Base-by-base conservation (phyloP, 2,797 vertebrate genomes). In the Gymnothorax javanicus region DNA sequence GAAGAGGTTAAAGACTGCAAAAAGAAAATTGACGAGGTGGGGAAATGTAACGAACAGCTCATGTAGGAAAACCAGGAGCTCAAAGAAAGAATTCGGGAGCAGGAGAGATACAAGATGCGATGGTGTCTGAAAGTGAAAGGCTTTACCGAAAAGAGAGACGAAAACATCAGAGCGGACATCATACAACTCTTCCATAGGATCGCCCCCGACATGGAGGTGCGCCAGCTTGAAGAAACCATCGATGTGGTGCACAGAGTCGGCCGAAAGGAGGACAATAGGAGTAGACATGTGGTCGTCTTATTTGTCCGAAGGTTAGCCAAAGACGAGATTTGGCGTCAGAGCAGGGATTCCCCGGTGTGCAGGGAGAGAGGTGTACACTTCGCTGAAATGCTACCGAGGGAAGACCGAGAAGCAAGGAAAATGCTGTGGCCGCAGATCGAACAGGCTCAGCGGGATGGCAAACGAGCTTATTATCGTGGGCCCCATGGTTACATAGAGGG, bases 331-430 rank as follows among this genome's bases (percentile, higher is more conserved):
- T 87, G 67, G 84, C 0, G 27, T 3, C 0, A 4, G 12, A 82
- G 9, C 43, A 89, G 85, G 59, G 12, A 67, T 3, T 83, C 79
- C 3, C 4, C 62, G 0, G 15, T 83, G 12, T 87, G 84, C 56
- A 75, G 59, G 20, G 17, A 7, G 11, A 27, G 59, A 57, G 67
- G 64, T 23, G 13, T 87, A 9, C 0, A 11, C 1, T 84, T 87
- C 4, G 23, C 20, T 0, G 84, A 89, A 7, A 25, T 87, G 62
- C 17, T 87, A 27, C 25, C 83, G 0, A 1, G 1, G 12, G 88
- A 85, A 23, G 86, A 89, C n/a, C 54, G 67, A 79, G 67, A 89
- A 9, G 84, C 84, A 13, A 27, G 84, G n/a, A 11, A 15, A 62
- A 82, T 17, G 13, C 7, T 86, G 23, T 88, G 85, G 85, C 83